Evolutionary conservation across 37 sponge, comb jelly and placozoan genomes (phyloP).

Genomic region (Hexactinellida sp.): DNA sequence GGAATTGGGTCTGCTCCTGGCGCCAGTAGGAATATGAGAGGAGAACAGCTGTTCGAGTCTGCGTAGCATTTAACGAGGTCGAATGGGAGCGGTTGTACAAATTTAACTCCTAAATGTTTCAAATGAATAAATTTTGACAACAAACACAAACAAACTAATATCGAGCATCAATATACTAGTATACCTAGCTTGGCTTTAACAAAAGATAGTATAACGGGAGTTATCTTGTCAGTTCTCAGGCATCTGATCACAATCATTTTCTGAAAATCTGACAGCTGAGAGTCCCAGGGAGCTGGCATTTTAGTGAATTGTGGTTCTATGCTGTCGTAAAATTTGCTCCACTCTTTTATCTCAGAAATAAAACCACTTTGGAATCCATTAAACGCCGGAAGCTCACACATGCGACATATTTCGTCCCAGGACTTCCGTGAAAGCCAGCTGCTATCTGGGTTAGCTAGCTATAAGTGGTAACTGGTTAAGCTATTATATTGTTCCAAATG

Average conservation of each 20-base stretch:
- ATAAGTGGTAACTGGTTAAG: too few relatives aligned
- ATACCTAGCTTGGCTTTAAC: conserved; percentile 80
- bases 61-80: conserved; percentile 77
- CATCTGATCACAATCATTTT: conserved; percentile 93
- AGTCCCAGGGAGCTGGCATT: conserved; percentile 77
- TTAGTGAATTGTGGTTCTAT: conserved; percentile 72
- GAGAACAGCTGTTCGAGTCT: conserved; percentile 72
- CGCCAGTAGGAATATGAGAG: conserved; percentile 93
- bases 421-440: conserved; percentile 86
- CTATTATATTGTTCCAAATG: too few relatives aligned
- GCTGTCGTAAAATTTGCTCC: conserved; percentile 75
- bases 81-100: conserved; percentile 96
- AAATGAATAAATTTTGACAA: neutral
- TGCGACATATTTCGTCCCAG: conserved; percentile 97
- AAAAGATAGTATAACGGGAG: conserved; percentile 64
- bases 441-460: conserved; percentile 68
- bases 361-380: conserved; percentile 37
- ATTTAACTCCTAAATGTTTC: conserved; percentile 57
- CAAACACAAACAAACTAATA: neutral
- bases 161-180: too few relatives aligned
- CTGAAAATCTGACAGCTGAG: conserved; percentile 82
- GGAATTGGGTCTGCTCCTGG: conserved; percentile 99
- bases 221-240: conserved; percentile 83
- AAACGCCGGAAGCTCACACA: conserved; percentile 66
- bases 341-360: conserved; percentile 30